Conservation (phyloP, 2,888 invertebrate genomes). For the Aleiodes testaceus region DNA sequence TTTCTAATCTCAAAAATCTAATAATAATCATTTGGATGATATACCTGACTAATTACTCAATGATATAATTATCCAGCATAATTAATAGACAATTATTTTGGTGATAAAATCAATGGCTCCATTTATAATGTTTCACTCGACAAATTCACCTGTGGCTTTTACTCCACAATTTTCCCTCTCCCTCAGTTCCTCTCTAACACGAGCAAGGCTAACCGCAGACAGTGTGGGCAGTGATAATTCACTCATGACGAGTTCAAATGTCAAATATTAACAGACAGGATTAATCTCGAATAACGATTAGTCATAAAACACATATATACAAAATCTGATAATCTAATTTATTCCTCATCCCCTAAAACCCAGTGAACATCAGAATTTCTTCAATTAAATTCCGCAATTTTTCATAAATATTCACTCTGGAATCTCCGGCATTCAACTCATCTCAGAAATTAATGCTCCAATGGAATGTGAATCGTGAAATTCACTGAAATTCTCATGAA, state of each 20-base stretch:
- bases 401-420: not conserved
- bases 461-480: not conserved
- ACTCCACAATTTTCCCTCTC: conserved; percentile 17
- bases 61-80: not conserved
- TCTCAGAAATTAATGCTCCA: not conserved
- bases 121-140: conserved; percentile 11
- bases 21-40: not conserved
- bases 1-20: not conserved
- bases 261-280: not conserved
- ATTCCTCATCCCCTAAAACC: not conserved
- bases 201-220: not conserved
- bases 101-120: conserved; percentile 18
- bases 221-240: not conserved
- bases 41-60: not conserved
- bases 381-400: conserved; percentile 11
- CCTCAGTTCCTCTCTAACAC: not conserved
- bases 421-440: conserved; percentile 5
- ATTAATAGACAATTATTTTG: not conserved
- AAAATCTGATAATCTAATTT: not conserved
- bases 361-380: not conserved
- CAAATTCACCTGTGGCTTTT: conserved; percentile 41
- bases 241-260: conserved; percentile 5
- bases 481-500: not conserved
- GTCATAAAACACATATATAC: not conserved
- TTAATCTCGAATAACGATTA: not conserved